A percentile compares a stretch with the other conserved stretches of the same genome.
Evolutionary conservation across 2,888 invertebrate species (phyloP).

Genomic region (Scaptomyza polygonia): DNA sequence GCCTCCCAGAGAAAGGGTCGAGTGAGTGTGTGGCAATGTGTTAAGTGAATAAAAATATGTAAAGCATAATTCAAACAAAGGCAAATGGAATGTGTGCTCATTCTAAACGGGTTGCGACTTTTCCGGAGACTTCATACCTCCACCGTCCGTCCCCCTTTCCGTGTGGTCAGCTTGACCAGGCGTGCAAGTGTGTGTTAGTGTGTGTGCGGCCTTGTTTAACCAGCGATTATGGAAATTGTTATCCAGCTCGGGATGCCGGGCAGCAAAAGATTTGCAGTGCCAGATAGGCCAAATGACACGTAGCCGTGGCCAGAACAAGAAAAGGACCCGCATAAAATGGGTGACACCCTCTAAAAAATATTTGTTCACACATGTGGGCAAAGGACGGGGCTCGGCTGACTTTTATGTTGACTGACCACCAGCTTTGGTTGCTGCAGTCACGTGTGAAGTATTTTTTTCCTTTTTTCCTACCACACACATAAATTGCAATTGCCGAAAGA

Average conservation of each 20-base stretch:
- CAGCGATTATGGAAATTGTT: constrained; percentile 79
- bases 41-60: constrained; percentile 80
- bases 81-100: constrained; percentile 51
- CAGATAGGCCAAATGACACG: constrained; percentile 77
- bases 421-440: constrained; percentile 63
- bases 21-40: constrained; percentile 44
- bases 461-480: constrained; percentile 43
- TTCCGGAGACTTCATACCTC: background rate
- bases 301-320: constrained; percentile 46
- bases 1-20: background rate
- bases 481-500: constrained; percentile 52
- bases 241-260: constrained; percentile 31
- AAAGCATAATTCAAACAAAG: constrained; percentile 74
- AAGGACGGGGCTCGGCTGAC: constrained; percentile 26
- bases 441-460: constrained; percentile 57
- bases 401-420: constrained; percentile 55
- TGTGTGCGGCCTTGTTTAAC: constrained; percentile 71
- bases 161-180: constrained; percentile 66
- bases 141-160: background rate
- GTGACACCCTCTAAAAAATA: constrained; percentile 75
- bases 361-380: constrained; percentile 74
- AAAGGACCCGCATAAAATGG: constrained; percentile 65
- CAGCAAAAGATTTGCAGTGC: constrained; percentile 56
- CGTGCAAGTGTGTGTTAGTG: constrained; percentile 21
- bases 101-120: constrained; percentile 56